phyloP scores from a whole-genome alignment of 1,140 invertebrate genomes.

The Episyrphus balteatus region DNA sequence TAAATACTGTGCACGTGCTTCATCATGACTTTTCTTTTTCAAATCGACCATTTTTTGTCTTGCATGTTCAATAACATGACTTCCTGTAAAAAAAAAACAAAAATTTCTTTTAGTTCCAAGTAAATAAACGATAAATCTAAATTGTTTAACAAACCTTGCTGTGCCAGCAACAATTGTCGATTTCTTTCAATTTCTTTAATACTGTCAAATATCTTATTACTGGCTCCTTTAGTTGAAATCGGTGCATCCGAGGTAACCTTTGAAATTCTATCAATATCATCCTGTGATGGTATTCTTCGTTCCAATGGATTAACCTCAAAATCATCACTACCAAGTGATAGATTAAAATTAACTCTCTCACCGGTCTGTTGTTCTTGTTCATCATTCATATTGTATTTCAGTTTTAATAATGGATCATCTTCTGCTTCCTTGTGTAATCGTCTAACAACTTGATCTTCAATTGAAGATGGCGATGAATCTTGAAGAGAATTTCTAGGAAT shows the following conservation, averaged over 20 bases:
- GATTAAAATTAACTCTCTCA: constrained; percentile 25
- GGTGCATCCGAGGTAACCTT: constrained; percentile 73
- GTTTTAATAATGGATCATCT: constrained; percentile 1
- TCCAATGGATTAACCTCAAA: constrained; percentile 42
- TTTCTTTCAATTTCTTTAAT: constrained; percentile 82
- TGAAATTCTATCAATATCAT: constrained; percentile 77
- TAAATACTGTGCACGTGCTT: constrained; percentile 49
- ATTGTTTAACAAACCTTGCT: constrained; percentile 58
- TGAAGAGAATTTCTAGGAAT: background rate
- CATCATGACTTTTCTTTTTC: constrained; percentile 75
- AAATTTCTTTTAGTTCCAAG: no score
- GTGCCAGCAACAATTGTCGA: constrained; percentile 72
- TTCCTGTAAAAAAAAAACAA: constrained; percentile 44
- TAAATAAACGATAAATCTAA: background rate
- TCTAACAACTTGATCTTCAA: background rate
- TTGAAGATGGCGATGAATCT: background rate
- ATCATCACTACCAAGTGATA: constrained; percentile 36
- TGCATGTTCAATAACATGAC: constrained; percentile 84
- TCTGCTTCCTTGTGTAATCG: background rate
- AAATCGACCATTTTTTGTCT: constrained; percentile 73
- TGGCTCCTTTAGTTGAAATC: constrained; percentile 52
- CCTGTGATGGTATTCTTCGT: constrained; percentile 54
- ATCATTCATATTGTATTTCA: constrained; percentile 4
- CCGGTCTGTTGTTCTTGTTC: background rate
- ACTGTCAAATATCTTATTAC: constrained; percentile 76